Percentiles rank a stretch among this genome's conserved stretches.
phyloP scores from a whole-genome alignment of 2,113 vertebrate species.

The Hypomesus transpacificus region DNA sequence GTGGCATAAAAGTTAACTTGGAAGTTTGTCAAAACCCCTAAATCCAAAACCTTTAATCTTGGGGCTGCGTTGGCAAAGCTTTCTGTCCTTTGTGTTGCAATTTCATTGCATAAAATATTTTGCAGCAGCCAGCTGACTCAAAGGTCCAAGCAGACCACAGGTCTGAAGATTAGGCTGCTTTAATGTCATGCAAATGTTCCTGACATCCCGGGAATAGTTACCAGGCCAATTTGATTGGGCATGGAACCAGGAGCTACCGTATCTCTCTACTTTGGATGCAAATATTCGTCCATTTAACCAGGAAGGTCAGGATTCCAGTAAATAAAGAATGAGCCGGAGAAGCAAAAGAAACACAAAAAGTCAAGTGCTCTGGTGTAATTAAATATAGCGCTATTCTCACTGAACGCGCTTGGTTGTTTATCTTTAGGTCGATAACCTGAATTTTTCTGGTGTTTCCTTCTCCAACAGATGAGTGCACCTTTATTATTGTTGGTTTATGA shows the following conservation, averaged over 20 bases:
- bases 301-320: neutral
- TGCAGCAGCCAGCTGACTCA: constrained; percentile 48
- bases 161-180: constrained; percentile 43
- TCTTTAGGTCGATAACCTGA: no score
- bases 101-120: constrained; percentile 49
- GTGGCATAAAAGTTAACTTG: constrained; percentile 42
- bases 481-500: no score
- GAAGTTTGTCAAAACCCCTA: constrained; percentile 31
- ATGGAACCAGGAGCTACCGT: constrained; percentile 28
- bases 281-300: neutral
- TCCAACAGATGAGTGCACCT: no score
- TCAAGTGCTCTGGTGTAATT: no score
- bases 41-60: constrained; percentile 40
- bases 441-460: no score
- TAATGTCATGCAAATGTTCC: constrained; percentile 54
- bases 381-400: no score
- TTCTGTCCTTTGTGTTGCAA: constrained; percentile 49
- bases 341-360: no score
- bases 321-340: no score
- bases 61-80: constrained; percentile 28
- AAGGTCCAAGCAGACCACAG: constrained; percentile 30
- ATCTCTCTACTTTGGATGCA: neutral
- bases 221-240: constrained; percentile 36
- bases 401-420: no score
- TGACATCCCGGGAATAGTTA: constrained; percentile 35